These are phyloP conservation scores for Leptinotarsa peninsularis DNA, from an alignment of 2,888 invertebrate genomes.

Conservation along the genomic window DNA sequence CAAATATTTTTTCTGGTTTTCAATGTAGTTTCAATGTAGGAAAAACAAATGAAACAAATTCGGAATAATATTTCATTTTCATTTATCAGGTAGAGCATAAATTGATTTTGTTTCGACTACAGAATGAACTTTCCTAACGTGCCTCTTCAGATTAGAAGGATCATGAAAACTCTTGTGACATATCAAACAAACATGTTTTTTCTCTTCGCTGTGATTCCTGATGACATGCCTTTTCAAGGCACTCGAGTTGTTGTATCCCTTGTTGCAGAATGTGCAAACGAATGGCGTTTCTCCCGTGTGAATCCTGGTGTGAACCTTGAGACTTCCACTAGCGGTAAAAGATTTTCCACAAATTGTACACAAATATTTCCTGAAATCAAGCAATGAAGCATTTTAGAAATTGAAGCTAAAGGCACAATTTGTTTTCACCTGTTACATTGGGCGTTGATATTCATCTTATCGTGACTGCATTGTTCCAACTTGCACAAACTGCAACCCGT, in stretches of 20 bases:
- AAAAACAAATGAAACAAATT: too few species aligned
- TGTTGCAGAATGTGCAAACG: constrained; percentile 33
- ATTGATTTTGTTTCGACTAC: constrained; percentile 25
- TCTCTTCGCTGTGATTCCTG: constrained; percentile 41
- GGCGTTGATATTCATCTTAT: not conserved
- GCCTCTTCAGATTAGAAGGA: constrained; percentile 38
- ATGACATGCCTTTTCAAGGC: constrained; percentile 38
- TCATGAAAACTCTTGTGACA: constrained; percentile 42
- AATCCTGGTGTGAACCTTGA: constrained; percentile 46
- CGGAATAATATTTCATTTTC: not conserved
- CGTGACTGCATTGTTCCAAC: constrained; percentile 23
- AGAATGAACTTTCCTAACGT: constrained; percentile 41
- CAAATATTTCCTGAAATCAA: constrained; percentile 28
- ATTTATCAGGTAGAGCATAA: constrained; percentile 2
- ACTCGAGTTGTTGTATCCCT: constrained; percentile 29
- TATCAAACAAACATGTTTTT: constrained; percentile 38
- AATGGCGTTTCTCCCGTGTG: constrained; percentile 40
- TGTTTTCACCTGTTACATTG: not conserved
- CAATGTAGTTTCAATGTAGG: too few species aligned
- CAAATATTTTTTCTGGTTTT: too few species aligned
- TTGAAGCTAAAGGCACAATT: too few species aligned
- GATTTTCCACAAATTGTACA: constrained; percentile 52
- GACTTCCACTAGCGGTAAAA: constrained; percentile 50
- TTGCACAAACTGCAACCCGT: constrained; percentile 12
- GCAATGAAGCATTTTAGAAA: not conserved